Conservation (phyloP, 2,797 vertebrate genomes). For the Myiotriccus ornatus region DNA sequence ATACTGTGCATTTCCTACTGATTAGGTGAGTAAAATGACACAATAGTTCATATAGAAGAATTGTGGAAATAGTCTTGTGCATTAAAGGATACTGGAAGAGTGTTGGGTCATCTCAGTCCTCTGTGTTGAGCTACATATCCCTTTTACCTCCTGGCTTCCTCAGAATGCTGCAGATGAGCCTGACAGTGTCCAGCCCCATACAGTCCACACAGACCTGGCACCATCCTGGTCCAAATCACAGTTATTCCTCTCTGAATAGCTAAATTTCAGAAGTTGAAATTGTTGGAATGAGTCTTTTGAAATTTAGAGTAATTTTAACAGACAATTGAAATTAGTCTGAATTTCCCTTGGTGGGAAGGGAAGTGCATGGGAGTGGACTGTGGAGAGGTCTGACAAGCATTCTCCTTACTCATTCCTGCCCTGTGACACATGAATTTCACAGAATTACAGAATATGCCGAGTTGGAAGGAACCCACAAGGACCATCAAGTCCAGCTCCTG, state of each 20-base stretch:
- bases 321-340: background rate
- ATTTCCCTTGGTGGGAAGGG: background rate
- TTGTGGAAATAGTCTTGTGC: background rate
- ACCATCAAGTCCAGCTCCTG: background rate
- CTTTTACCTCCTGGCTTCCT: background rate
- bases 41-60: background rate
- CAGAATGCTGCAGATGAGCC: background rate
- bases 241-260: background rate
- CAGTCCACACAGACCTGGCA: background rate
- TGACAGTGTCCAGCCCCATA: background rate
- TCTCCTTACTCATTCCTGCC: background rate
- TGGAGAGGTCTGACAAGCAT: background rate
- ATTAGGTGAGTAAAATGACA: background rate
- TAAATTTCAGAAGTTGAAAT: background rate
- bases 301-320: background rate
- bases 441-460: background rate
- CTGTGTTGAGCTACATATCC: background rate
- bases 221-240: background rate
- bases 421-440: background rate
- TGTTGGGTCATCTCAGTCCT: background rate
- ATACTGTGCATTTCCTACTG: background rate
- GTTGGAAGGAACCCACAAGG: background rate
- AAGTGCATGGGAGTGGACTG: background rate
- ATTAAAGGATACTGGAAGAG: background rate
- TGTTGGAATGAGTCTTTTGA: background rate